Conservation (phyloP, 92 coral and sea anemone species). For the Parazoanthus swiftii region DNA sequence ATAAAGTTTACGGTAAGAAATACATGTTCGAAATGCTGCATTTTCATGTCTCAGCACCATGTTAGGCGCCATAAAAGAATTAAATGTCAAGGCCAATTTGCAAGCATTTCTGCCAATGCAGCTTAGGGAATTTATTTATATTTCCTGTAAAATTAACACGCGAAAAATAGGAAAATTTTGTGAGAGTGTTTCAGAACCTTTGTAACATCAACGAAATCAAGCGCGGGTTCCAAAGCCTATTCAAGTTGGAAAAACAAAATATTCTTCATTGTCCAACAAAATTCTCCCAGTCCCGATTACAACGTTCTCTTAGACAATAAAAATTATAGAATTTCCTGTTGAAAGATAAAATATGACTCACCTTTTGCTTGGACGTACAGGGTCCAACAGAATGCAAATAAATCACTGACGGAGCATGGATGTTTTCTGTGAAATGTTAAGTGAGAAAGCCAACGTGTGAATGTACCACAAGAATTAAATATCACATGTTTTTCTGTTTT, state of each 20-base stretch:
- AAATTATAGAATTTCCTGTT: constrained; percentile 14
- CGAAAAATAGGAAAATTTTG: not conserved
- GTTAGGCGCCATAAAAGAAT: not conserved
- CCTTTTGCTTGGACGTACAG: constrained; percentile 97
- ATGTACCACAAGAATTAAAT: constrained; percentile 44
- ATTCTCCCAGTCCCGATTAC: not conserved
- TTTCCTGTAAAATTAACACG: constrained; percentile 8
- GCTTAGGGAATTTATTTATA: not conserved
- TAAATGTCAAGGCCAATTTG: constrained; percentile 27
- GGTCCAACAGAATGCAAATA: constrained; percentile 96
- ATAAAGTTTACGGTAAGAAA: not conserved
- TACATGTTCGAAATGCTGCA: not conserved
- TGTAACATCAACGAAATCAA: not conserved
- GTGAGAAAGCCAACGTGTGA: constrained; percentile 28
- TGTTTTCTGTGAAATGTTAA: constrained; percentile 68
- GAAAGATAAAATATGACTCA: constrained; percentile 40
- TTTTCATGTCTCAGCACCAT: constrained; percentile 1
- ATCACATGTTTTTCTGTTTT: constrained; percentile 55
- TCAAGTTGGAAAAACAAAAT: not conserved
- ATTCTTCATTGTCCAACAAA: not conserved
- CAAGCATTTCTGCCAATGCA: constrained; percentile 34
- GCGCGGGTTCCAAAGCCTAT: not conserved
- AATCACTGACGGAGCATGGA: constrained; percentile 88
- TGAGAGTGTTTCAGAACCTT: not conserved
- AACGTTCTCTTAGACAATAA: not conserved